Conservation (phyloP, 2,888 invertebrate species). For the Julus scandinavius region DNA sequence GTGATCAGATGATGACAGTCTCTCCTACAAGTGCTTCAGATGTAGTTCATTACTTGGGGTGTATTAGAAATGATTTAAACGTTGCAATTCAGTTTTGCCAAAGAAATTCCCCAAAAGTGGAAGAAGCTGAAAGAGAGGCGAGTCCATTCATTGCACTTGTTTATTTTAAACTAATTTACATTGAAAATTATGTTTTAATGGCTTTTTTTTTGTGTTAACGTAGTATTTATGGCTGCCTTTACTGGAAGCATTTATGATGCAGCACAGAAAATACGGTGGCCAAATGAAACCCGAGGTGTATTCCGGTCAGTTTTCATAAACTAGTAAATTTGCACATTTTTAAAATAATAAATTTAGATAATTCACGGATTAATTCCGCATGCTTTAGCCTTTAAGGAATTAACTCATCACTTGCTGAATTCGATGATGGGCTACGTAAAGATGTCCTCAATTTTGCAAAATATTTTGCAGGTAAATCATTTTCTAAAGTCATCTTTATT, state of each 20-base stretch:
- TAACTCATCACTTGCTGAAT: slow-evolving; percentile 55
- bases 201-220: background rate
- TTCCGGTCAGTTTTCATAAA: background rate
- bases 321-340: background rate
- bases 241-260: slow-evolving; percentile 50
- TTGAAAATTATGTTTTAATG: background rate
- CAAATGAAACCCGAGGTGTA: background rate
- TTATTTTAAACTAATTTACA: background rate
- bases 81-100: slow-evolving; percentile 68
- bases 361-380: background rate
- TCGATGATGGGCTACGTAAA: slow-evolving; percentile 57
- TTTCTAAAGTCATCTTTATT: no score
- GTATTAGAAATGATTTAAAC: slow-evolving; percentile 58
- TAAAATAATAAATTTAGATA: slow-evolving; percentile 10
- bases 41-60: slow-evolving; percentile 51
- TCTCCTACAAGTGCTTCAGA: background rate
- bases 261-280: slow-evolving; percentile 21
- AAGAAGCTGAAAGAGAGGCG: slow-evolving; percentile 68
- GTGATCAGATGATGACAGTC: background rate
- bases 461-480: slow-evolving; percentile 40
- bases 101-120: slow-evolving; percentile 67
- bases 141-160: slow-evolving; percentile 4
- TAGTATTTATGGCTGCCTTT: slow-evolving; percentile 54
- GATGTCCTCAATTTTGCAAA: slow-evolving; percentile 54
- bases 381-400: slow-evolving; percentile 55